phyloP scores from a whole-genome alignment of 2,888 invertebrate species.

The Exephanes ischioxanthus region DNA sequence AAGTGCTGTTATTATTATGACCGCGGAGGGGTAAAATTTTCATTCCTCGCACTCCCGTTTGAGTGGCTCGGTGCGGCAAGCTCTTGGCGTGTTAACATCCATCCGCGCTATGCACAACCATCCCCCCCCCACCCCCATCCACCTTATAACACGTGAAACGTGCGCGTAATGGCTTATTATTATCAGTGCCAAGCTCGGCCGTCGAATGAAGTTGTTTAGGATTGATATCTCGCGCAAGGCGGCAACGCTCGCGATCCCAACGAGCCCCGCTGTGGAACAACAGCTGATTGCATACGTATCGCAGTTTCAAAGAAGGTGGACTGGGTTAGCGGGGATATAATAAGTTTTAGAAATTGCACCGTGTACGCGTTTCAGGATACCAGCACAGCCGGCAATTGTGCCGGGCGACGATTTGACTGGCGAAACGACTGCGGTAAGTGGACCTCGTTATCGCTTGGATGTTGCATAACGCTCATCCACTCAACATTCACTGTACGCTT shows the following conservation, averaged over 20 bases:
- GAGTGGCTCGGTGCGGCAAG: slow-evolving; percentile 45
- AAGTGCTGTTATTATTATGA: background rate
- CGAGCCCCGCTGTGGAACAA: slow-evolving; percentile 24
- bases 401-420: slow-evolving; percentile 18
- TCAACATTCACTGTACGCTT: background rate
- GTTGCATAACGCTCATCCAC: background rate
- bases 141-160: slow-evolving; percentile 74
- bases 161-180: slow-evolving; percentile 79
- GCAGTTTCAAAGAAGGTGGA: background rate
- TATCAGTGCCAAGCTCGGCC: slow-evolving; percentile 72
- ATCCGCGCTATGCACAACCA: slow-evolving; percentile 64
- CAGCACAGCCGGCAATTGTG: slow-evolving; percentile 30
- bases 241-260: slow-evolving; percentile 43
- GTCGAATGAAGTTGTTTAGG: slow-evolving; percentile 79
- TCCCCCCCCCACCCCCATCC: background rate
- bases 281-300: slow-evolving; percentile 38
- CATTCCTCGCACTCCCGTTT: slow-evolving; percentile 55
- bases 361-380: slow-evolving; percentile 11
- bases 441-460: slow-evolving; percentile 52
- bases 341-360: background rate
- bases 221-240: slow-evolving; percentile 70
- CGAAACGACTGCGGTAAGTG: slow-evolving; percentile 50
- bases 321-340: background rate
- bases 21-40: slow-evolving; percentile 35
- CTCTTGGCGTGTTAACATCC: slow-evolving; percentile 76